Evolutionary conservation across 2,113 vertebrate species (phyloP), one percentile per base, ranked within the genome.

Genomic region (Caracal caracal): DNA sequence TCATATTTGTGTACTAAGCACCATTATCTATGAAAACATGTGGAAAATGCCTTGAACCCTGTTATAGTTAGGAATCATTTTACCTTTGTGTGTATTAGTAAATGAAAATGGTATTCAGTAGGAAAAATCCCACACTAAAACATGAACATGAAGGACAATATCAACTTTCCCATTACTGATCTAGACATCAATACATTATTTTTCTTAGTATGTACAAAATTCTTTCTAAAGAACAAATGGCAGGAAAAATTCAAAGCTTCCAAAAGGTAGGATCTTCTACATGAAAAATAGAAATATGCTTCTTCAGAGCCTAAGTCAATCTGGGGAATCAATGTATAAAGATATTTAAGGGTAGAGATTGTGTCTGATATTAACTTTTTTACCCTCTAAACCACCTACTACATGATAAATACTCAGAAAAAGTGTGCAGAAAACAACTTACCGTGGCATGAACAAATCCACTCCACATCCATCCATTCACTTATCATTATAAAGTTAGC

Each of bases 381-480:
- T 71, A 43, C 30, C 17, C 20, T 19, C 10, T 2, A 13, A 2
- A 11, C 10, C 20, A n/a, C 15, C 26, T 1, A 47, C 20, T 4
- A n/a, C 16, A 6, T 37, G 37, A 3, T 26, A 51, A 1, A 0
- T 33, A 24, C 11, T 91, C 65, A 84, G 51, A 73, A 53, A 75
- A n/a, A 6, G 10, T 35, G 7, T 35, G 0, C 2, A 84, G 53
- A n/a, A 47, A 85, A 43, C 13, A 68, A 22, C 19, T 95, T 49
- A 11, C 5, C n/a, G 1, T 43, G 5, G 16, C 47, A 51, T n/a
- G 47, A 68, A 35, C 24, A 88, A n/a, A 40, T 24, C 1, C 2
- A 75, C 15, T 2, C 3, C 15, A 30, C 0, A 1, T 10, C 2
- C 2, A 5, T 66, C 47, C 20, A 33, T 61, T 76, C 26, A 47